Percentiles rank a stretch among this genome's conserved stretches.
Conservation (phyloP, 2,888 invertebrate genomes). For the Sarcophaga caerulescens region DNA sequence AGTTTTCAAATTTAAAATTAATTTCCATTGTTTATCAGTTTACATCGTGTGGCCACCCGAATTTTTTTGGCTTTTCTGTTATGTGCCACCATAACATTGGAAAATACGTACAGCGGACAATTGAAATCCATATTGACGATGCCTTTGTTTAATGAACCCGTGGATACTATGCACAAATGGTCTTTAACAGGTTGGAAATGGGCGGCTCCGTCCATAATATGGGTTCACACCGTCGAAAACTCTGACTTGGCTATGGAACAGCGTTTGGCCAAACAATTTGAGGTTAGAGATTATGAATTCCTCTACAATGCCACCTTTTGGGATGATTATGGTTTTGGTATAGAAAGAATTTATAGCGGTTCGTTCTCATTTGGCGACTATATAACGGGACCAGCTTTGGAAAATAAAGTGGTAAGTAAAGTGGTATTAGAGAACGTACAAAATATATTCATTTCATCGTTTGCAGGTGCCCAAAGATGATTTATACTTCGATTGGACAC, state of each 20-base stretch:
- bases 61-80: slow-evolving; percentile 76
- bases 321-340: slow-evolving; percentile 76
- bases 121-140: slow-evolving; percentile 78
- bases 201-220: slow-evolving; percentile 78
- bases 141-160: slow-evolving; percentile 75
- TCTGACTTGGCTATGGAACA: slow-evolving; percentile 76
- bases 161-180: slow-evolving; percentile 78
- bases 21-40: slow-evolving; percentile 65
- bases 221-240: slow-evolving; percentile 75
- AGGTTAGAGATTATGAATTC: slow-evolving; percentile 74
- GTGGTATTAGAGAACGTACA: neutral
- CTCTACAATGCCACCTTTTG: slow-evolving; percentile 76
- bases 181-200: slow-evolving; percentile 76
- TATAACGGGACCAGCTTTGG: slow-evolving; percentile 73
- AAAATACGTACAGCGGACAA: slow-evolving; percentile 79
- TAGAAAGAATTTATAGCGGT: slow-evolving; percentile 77
- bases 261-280: slow-evolving; percentile 74
- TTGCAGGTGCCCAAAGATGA: slow-evolving; percentile 76
- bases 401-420: slow-evolving; percentile 75
- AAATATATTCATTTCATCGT: neutral
- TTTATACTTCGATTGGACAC: slow-evolving; percentile 79
- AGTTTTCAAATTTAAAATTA: neutral
- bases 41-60: slow-evolving; percentile 74
- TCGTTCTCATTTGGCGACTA: slow-evolving; percentile 75
- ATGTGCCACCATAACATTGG: slow-evolving; percentile 78